Conservation (phyloP, 2,797 vertebrate genomes). For the Aphelocoma californica region DNA sequence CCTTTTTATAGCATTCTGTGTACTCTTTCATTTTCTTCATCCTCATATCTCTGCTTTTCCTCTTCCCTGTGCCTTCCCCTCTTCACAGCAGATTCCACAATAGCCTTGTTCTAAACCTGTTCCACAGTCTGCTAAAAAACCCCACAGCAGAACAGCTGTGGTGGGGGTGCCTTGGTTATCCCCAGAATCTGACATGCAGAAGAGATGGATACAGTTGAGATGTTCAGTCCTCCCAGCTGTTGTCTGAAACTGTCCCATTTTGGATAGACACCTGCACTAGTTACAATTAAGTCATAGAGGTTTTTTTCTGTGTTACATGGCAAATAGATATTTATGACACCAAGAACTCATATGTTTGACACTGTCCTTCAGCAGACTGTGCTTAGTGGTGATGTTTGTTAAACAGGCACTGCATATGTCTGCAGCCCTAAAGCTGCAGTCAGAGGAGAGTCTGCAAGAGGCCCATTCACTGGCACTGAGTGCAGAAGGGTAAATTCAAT, state of each 20-base stretch:
- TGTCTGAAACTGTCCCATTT: not conserved
- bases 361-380: not conserved
- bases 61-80: not conserved
- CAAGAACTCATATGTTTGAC: not conserved
- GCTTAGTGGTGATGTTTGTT: not conserved
- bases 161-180: not conserved
- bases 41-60: not conserved
- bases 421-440: not conserved
- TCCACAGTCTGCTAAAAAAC: not conserved
- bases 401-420: not conserved
- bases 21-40: not conserved
- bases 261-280: not conserved
- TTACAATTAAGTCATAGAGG: not conserved
- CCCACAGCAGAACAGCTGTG: not conserved
- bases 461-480: not conserved
- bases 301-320: not conserved
- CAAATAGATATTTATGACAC: not conserved
- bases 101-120: not conserved
- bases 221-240: not conserved
- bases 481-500: slow-evolving; percentile 13
- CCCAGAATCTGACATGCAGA: not conserved
- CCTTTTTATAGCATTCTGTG: not conserved
- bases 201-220: not conserved
- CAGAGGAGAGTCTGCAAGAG: not conserved
- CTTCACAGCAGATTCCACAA: not conserved